phyloP scores from a whole-genome alignment of 2,888 invertebrate species.

The Parnassius apollo region DNA sequence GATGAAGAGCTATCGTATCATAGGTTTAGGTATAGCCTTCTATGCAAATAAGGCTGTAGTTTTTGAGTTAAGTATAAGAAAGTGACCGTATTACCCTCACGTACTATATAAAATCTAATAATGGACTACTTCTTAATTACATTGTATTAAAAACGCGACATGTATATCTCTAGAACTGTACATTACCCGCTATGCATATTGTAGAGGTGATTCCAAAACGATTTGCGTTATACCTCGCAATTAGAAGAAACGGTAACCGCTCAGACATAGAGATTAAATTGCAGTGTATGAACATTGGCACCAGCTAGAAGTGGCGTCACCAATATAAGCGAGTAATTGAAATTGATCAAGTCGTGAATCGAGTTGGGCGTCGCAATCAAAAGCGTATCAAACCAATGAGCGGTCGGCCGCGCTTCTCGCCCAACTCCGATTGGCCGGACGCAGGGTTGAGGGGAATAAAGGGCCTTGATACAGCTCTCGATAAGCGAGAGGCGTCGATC shows the following conservation, averaged over 20 bases:
- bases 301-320: constrained; percentile 53
- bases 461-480: constrained; percentile 76
- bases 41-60: no score
- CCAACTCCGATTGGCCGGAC: constrained; percentile 59
- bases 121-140: no score
- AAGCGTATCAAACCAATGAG: constrained; percentile 75
- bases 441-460: constrained; percentile 65
- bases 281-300: constrained; percentile 47
- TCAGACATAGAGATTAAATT: constrained; percentile 29
- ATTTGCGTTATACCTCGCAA: not conserved
- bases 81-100: no score
- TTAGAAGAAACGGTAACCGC: constrained; percentile 2
- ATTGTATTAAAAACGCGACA: no score
- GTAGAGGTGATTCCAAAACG: not conserved
- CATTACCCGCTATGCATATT: not conserved
- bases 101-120: no score
- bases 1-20: no score
- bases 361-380: constrained; percentile 78
- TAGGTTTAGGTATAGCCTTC: no score
- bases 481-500: constrained; percentile 74
- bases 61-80: no score
- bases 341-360: constrained; percentile 76
- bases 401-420: constrained; percentile 47
- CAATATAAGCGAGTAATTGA: constrained; percentile 67
- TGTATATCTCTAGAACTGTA: not conserved